A percentile compares a stretch with the other conserved stretches of the same genome.
Conservation (phyloP, 37 sponge, comb jelly and placozoan species). For the Crambe crambe region DNA sequence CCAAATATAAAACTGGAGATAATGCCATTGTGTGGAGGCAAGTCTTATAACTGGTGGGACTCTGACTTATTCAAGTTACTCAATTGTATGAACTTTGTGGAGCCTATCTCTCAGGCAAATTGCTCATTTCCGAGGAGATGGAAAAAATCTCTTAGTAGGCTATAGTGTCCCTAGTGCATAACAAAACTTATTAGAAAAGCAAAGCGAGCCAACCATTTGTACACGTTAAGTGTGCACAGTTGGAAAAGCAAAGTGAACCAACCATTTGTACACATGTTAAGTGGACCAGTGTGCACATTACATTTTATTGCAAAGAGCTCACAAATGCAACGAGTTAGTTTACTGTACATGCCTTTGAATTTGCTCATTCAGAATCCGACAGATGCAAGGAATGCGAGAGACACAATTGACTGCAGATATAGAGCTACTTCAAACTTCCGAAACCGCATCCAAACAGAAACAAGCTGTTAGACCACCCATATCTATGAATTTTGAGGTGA, state of each 20-base stretch:
- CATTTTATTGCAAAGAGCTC: no score
- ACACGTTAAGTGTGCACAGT: no score
- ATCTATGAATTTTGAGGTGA: slow-evolving; percentile 97
- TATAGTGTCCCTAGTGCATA: no score
- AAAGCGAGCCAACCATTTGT: no score
- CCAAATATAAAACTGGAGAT: slow-evolving; percentile 90
- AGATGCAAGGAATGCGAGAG: slow-evolving; percentile 87
- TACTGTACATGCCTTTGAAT: no score
- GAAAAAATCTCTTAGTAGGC: background rate
- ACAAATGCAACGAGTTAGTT: no score
- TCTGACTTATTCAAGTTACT: no score
- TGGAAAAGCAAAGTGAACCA: background rate
- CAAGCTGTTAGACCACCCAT: slow-evolving; percentile 80
- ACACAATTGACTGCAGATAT: slow-evolving; percentile 90
- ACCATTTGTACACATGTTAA: background rate
- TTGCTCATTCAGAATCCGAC: slow-evolving; percentile 74
- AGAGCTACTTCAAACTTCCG: slow-evolving; percentile 70
- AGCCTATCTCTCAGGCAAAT: background rate
- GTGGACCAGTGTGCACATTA: background rate
- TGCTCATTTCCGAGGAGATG: background rate
- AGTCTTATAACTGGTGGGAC: slow-evolving; percentile 17
- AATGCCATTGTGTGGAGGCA: slow-evolving; percentile 95
- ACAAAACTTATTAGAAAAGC: no score
- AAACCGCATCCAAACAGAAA: slow-evolving; percentile 24
- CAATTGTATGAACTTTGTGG: no score